Evolutionary conservation across 2,113 vertebrate species (phyloP).

Genomic region (Gallinago paraguaiae): DNA sequence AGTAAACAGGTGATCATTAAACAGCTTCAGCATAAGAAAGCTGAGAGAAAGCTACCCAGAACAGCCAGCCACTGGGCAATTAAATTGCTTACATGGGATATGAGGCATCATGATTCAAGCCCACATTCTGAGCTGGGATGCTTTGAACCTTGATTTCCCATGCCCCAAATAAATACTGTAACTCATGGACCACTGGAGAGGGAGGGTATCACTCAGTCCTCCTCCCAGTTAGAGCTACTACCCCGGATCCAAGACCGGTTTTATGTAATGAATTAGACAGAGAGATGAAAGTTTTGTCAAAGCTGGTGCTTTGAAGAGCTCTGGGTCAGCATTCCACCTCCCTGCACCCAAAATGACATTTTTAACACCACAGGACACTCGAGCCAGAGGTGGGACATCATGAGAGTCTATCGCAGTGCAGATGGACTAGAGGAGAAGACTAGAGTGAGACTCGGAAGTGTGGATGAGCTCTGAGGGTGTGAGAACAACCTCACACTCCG

Average conservation of each 20-base stretch:
- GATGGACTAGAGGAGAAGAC: background rate
- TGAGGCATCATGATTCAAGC: background rate
- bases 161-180: background rate
- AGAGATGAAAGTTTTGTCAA: background rate
- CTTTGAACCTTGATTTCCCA: background rate
- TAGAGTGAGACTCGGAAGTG: background rate
- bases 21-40: background rate
- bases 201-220: background rate
- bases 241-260: background rate
- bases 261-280: background rate
- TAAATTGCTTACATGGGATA: background rate
- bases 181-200: background rate
- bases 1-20: background rate
- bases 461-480: background rate
- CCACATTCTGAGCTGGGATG: fast-evolving
- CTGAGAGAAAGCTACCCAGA: background rate
- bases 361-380: background rate
- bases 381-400: background rate
- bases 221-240: background rate
- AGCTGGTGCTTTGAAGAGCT: background rate
- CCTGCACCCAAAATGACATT: background rate
- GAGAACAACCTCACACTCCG: background rate
- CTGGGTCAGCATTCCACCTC: background rate
- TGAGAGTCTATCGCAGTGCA: background rate
- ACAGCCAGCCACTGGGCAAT: background rate